These are phyloP conservation scores for Drosophila paramelanica DNA, from an alignment of 2,888 invertebrate species.

Conservation along the genomic window DNA sequence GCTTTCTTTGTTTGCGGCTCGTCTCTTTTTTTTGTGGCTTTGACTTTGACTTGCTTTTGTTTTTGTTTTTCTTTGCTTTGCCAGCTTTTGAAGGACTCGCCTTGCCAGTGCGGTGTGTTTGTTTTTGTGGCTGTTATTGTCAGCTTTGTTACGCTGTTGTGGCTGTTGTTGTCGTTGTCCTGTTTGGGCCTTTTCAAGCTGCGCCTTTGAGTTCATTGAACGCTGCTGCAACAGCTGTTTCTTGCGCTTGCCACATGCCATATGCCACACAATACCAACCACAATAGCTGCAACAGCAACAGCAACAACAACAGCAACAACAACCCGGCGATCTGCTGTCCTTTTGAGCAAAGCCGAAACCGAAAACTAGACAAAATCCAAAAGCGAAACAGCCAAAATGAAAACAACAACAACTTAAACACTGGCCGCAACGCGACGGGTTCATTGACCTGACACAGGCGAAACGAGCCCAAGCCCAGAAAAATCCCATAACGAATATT, in stretches of 20 bases:
- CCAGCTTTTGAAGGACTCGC: neutral
- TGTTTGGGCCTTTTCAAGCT: constrained; percentile 12
- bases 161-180: constrained; percentile 14
- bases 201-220: constrained; percentile 62
- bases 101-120: constrained; percentile 7
- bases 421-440: constrained; percentile 40
- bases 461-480: constrained; percentile 11
- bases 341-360: constrained; percentile 21
- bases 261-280: constrained; percentile 38
- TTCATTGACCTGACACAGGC: constrained; percentile 56
- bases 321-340: constrained; percentile 26
- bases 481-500: constrained; percentile 14
- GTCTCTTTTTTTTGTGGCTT: constrained; percentile 36
- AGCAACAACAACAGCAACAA: constrained; percentile 3
- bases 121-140: constrained; percentile 1
- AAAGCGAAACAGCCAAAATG: constrained; percentile 4
- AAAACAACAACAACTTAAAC: constrained; percentile 8
- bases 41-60: constrained; percentile 36
- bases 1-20: constrained; percentile 47
- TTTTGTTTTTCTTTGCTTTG: neutral
- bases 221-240: constrained; percentile 69
- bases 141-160: constrained; percentile 16
- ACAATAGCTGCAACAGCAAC: constrained; percentile 20
- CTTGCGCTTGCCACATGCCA: constrained; percentile 15
- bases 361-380: constrained; percentile 16